These are phyloP conservation scores for Phaetusa simplex DNA, from an alignment of 2,113 vertebrate genomes.

Conservation along the genomic window DNA sequence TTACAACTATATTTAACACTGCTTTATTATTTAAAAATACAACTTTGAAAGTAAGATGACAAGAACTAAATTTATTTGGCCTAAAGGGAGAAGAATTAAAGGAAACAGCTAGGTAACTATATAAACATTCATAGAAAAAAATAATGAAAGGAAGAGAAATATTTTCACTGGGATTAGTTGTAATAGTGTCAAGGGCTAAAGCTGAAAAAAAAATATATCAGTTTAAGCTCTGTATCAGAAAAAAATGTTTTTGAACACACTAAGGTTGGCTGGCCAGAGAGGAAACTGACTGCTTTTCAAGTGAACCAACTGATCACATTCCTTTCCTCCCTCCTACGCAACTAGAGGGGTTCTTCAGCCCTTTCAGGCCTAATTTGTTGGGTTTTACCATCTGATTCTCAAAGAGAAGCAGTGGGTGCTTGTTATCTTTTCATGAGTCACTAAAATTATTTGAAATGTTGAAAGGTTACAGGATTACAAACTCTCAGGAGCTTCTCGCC, in stretches of 20 bases:
- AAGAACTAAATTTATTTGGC: conserved; percentile 9
- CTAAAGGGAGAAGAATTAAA: conserved; percentile 13
- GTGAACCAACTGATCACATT: background rate
- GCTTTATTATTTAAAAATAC: background rate
- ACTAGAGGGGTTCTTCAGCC: background rate
- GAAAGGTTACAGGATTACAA: background rate
- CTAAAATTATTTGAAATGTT: background rate
- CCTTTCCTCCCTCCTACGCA: background rate
- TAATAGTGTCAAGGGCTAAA: background rate
- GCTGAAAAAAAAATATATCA: background rate
- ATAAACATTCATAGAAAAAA: background rate
- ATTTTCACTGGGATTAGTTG: background rate
- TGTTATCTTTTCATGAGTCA: background rate
- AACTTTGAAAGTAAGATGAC: conserved; percentile 13
- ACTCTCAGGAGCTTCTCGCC: background rate
- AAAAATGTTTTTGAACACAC: background rate
- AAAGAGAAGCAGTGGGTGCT: background rate
- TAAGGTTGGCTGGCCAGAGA: background rate
- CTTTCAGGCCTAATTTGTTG: background rate
- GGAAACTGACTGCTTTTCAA: background rate
- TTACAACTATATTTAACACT: conserved; percentile 3
- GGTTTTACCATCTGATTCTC: background rate
- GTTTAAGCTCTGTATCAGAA: background rate
- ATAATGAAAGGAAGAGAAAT: background rate
- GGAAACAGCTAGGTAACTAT: background rate